Percentiles rank a stretch among this genome's conserved stretches.
phyloP scores from a whole-genome alignment of 2,888 invertebrate species.

The Noctua fimbriata region DNA sequence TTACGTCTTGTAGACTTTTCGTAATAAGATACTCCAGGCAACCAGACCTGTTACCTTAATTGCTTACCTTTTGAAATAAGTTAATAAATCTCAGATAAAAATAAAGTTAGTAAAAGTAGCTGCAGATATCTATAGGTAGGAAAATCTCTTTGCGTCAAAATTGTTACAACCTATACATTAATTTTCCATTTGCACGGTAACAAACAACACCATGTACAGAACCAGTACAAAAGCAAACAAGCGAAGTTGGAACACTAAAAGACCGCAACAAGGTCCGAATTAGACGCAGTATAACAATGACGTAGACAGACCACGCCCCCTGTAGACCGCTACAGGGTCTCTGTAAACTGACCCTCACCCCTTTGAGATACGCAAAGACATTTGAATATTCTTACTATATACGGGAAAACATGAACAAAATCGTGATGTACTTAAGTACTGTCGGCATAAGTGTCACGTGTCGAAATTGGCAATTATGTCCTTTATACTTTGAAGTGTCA shows the following conservation, averaged over 20 bases:
- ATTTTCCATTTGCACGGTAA: background rate
- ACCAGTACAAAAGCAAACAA: conserved; percentile 32
- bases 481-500: background rate
- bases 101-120: no score
- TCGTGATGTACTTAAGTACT: background rate
- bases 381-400: background rate
- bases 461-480: background rate
- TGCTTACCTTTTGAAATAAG: background rate
- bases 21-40: background rate
- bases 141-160: background rate
- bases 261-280: conserved; percentile 42
- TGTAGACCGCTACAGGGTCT: conserved; percentile 8
- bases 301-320: background rate
- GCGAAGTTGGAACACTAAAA: conserved; percentile 25
- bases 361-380: background rate
- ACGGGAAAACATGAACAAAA: background rate
- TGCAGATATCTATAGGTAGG: background rate
- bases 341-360: conserved; percentile 18
- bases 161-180: background rate
- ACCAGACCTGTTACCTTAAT: background rate
- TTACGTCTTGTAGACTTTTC: background rate
- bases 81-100: background rate
- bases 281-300: conserved; percentile 40
- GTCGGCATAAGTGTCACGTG: background rate
- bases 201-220: conserved; percentile 1